Base-by-base conservation (phyloP, 2,113 vertebrate species). In the Climacteris rufus region DNA sequence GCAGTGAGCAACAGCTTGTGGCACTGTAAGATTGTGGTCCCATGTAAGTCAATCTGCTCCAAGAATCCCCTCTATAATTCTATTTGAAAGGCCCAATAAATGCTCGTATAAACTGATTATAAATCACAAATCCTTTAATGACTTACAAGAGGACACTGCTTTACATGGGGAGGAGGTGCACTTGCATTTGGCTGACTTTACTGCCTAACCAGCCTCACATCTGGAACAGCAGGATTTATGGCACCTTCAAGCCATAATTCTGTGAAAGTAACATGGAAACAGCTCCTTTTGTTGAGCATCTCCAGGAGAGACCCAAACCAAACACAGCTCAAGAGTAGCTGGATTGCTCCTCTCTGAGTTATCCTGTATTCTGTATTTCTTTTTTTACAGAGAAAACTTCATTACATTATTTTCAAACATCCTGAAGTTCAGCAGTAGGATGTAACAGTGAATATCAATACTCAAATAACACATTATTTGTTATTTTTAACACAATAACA, bases 71-170 rank as follows among this genome's bases (percentile, higher is more conserved):
- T 7, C 39, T 59, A 24, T 94, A 95, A 97, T 52, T 97, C 96
- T 87, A 77, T 75, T 37, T 85, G 78, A 95, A 89, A 97, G 93
- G 76, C 16, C 47, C 60, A 87, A 87, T 94, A 95, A 95, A 95
- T 22, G 61, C 83, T 77, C 0, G 0, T 44, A 69, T 59, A 83
- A 94, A 21, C 49, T 47, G 28, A 69, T n/a, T 49, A 70, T 91
- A 94, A 97, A 96, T 94, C 82, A 95, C 61, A 85, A 74, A n/a
- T 59, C 31, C 89, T 72, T 89, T 91, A 96, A 89, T 45, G 81
- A 76, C 76, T 80, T 86, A 39, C 70, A 80, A 65, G 53, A 65
- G 64, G 78, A 59, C 42, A 5, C 21, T 64, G 80, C 54, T 94
- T 65, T 83, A 64, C 75, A 76, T 66, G 47, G 40, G 68, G 31